Conservation (phyloP, 2,113 vertebrate species). For the Thalassoma bifasciatum region DNA sequence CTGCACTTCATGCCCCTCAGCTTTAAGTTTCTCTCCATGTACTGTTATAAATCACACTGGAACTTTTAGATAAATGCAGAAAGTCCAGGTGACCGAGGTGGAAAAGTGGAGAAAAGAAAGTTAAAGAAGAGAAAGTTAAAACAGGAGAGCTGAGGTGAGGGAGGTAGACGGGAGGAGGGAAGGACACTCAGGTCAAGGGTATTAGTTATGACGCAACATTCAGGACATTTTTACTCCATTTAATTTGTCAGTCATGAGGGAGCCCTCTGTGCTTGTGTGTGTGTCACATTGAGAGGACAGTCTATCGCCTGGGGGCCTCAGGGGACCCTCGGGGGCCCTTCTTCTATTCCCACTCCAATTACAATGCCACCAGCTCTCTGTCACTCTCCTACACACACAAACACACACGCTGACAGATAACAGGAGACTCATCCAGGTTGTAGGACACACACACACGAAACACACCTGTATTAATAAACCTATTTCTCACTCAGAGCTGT, state of each 20-base stretch:
- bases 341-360: constrained; percentile 71
- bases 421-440: constrained; percentile 6
- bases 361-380: constrained; percentile 46
- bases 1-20: background rate
- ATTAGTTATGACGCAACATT: constrained; percentile 47
- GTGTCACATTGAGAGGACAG: constrained; percentile 64
- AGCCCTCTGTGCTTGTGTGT: constrained; percentile 19
- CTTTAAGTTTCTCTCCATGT: background rate
- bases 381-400: constrained; percentile 2
- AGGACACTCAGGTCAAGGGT: constrained; percentile 40
- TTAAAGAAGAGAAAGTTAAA: background rate
- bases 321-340: constrained; percentile 58
- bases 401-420: background rate
- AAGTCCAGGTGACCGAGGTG: background rate
- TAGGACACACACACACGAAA: constrained; percentile 6
- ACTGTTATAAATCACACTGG: background rate
- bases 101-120: background rate
- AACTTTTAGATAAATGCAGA: background rate
- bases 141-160: background rate
- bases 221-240: constrained; percentile 51
- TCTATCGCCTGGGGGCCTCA: constrained; percentile 52
- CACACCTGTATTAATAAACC: constrained; percentile 49
- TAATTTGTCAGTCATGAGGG: constrained; percentile 53
- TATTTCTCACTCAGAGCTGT: constrained; percentile 30
- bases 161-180: background rate